These are phyloP conservation scores for Salvator merianae DNA, from an alignment of 2,113 vertebrate genomes.

Conservation along the genomic window DNA sequence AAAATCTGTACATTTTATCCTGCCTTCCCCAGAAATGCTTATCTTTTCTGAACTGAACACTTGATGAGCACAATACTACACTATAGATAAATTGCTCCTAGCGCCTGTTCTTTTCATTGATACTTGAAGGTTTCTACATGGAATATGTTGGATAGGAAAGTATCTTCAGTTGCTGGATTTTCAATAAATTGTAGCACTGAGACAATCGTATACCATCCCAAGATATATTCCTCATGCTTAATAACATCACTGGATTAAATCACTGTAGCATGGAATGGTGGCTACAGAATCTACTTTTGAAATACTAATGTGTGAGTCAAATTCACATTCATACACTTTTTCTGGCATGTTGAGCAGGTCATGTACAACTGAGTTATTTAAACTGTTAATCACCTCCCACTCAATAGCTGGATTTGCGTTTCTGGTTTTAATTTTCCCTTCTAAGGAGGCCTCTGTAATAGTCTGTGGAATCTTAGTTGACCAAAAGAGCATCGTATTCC, in stretches of 20 bases:
- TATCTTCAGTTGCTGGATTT: background rate
- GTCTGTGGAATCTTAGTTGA: background rate
- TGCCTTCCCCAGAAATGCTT: background rate
- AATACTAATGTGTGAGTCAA: background rate
- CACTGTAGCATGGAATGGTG: background rate
- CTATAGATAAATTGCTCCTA: background rate
- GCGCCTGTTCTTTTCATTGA: constrained; percentile 5
- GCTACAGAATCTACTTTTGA: background rate
- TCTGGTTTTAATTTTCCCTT: background rate
- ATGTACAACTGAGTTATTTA: background rate
- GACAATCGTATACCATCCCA: background rate
- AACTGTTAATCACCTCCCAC: background rate
- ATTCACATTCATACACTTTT: background rate
- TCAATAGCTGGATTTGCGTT: background rate
- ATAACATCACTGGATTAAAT: background rate
- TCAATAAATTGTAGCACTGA: background rate
- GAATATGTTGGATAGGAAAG: background rate
- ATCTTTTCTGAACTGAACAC: background rate
- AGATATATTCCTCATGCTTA: background rate
- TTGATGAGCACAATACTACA: no score
- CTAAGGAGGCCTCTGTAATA: background rate
- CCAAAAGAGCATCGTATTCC: background rate
- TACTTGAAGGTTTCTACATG: background rate
- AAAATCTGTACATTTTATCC: background rate
- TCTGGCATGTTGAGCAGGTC: background rate